Base-by-base conservation (phyloP, 1,140 invertebrate species). In the Theocolax elegans region DNA sequence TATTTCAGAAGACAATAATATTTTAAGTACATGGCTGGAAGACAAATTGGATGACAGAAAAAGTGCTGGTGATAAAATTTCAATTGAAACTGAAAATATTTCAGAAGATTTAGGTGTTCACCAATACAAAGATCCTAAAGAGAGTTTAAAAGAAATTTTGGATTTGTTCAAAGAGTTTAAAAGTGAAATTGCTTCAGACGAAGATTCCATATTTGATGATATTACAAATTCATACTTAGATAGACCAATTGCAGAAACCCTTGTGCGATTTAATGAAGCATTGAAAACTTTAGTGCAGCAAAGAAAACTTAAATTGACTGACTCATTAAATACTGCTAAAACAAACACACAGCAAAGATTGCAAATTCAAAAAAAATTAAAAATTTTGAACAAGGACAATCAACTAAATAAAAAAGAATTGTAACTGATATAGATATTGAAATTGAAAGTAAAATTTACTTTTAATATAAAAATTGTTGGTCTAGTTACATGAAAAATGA, bases 101-200 rank as follows among this genome's bases (percentile, higher is more conserved):
- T 17, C 13, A 10, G 8, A 67, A 48, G 65, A 63, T 46, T 13
- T 60, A 15, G 64, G 71, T 53, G 10, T 54, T 51, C 48, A 70
- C 44, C 29, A 56, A 4, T 31, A 75, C 7, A 79, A 73, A 65
- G 79, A 82, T 63, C 78, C 77, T 12, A 83, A 80, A 68, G 75
- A 83, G 70, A 84, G 71, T 64, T 66, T 86, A 0, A 82, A 77
- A 56, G 80, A 84, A 72, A 85, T 85, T 68, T 80, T 86, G 65
- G 72, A 77, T 70, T 80, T 84, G 42, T 84, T 86, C 56, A 83
- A 80, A 15, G 71, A 82, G 10, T 59, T 85, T 38, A 81, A 82
- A 70, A 75, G 65, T 38, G 82, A 86, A 76, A 63, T 85, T 31
- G 79, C 78, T 29, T 77, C 77, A 1, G 83, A 83, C 49, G 81